Evolutionary conservation across 2,888 invertebrate genomes (phyloP).

Genomic region (Carabus problematicus): DNA sequence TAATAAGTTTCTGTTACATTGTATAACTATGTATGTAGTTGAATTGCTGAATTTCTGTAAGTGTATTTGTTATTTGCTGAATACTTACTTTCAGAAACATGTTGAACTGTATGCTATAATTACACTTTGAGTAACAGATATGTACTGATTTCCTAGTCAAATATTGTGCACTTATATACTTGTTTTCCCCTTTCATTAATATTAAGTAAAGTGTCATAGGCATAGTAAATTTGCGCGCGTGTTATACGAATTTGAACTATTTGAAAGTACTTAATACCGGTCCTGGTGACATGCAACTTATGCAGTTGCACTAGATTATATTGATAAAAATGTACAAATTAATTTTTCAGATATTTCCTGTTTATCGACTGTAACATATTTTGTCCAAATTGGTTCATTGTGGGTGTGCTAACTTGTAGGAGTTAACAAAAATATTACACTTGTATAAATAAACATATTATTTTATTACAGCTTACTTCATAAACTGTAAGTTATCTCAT

Average conservation of each 20-base stretch:
- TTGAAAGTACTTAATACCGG: constrained; percentile 25
- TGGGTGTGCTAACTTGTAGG: too few relatives aligned
- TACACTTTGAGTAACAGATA: constrained; percentile 3
- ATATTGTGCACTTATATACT: constrained; percentile 22
- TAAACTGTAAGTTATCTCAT: too few relatives aligned
- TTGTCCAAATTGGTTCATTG: constrained; percentile 7
- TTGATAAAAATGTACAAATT: constrained; percentile 14
- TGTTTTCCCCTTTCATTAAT: constrained; percentile 7
- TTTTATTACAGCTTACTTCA: too few relatives aligned
- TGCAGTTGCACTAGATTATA: constrained; percentile 29
- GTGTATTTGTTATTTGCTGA: too few relatives aligned
- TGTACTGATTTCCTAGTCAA: constrained; percentile 27
- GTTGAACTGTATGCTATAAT: constrained; percentile 10
- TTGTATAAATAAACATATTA: too few relatives aligned
- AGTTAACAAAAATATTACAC: too few relatives aligned
- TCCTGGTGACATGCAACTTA: constrained; percentile 13
- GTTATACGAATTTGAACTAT: constrained; percentile 32
- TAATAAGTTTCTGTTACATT: too few relatives aligned
- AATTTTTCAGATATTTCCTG: constrained; percentile 24
- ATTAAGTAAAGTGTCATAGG: background rate
- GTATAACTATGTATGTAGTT: too few relatives aligned
- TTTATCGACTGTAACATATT: background rate
- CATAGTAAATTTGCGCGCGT: constrained; percentile 12
- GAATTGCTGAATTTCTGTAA: too few relatives aligned
- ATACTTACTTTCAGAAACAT: constrained; percentile 33